A percentile compares a stretch with the other conserved stretches of the same genome.
phyloP scores from a whole-genome alignment of 2,797 vertebrate genomes.

The Anisognathus igniventris region DNA sequence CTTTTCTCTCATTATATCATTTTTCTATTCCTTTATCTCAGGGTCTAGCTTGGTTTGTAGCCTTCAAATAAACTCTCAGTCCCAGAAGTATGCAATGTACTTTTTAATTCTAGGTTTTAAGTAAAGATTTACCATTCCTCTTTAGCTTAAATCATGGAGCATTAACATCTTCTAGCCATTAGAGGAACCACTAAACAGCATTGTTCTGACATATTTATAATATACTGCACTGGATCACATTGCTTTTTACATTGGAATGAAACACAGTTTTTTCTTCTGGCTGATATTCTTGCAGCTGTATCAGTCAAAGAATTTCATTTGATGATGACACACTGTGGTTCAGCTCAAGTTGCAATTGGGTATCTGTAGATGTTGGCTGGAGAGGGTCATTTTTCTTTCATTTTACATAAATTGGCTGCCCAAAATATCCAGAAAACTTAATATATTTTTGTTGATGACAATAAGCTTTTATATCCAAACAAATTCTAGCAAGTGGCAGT shows the following conservation, averaged over 20 bases:
- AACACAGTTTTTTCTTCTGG: neutral
- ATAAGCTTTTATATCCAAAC: neutral
- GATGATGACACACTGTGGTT: neutral
- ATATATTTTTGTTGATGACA: neutral
- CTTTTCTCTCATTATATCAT: neutral
- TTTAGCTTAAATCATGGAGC: neutral
- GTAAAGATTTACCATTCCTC: neutral
- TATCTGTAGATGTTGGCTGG: neutral
- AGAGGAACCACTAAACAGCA: neutral
- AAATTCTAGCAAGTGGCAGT: neutral
- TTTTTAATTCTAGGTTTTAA: neutral
- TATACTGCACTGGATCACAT: neutral
- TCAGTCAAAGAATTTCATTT: neutral
- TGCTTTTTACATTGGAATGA: neutral
- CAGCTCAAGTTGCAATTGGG: neutral
- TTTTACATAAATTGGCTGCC: neutral
- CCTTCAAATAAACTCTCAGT: neutral
- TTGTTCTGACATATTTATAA: neutral
- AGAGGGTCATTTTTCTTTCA: neutral
- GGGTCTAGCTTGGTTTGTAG: neutral
- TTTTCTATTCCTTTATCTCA: neutral
- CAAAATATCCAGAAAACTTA: neutral
- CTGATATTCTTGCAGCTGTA: neutral
- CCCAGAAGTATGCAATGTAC: neutral
- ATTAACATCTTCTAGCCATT: neutral